phyloP scores from a whole-genome alignment of 2,888 invertebrate genomes.

The Acrobeloides nanus region DNA sequence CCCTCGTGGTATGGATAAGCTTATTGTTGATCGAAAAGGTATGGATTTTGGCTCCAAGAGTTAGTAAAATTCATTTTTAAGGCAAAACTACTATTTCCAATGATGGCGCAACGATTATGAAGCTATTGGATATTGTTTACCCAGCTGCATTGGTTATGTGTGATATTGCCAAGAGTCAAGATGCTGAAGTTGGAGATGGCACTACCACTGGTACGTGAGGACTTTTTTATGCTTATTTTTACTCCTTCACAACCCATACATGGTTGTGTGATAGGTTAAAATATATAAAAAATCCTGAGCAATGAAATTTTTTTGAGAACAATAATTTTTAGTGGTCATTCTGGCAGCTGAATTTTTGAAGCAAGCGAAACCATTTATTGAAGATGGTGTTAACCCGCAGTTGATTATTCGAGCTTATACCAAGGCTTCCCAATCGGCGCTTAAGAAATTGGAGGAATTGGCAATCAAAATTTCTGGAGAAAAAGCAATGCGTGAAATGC shows the following conservation, averaged over 20 bases:
- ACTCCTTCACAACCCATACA: background rate
- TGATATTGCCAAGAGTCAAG: conserved; percentile 94
- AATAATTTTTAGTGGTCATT: conserved; percentile 72
- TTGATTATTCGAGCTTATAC: conserved; percentile 82
- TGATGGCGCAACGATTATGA: conserved; percentile 97
- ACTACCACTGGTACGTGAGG: conserved; percentile 64
- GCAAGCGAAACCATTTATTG: conserved; percentile 85
- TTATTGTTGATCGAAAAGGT: conserved; percentile 74
- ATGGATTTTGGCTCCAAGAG: background rate
- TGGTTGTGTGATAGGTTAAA: no score
- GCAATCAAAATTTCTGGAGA: conserved; percentile 62
- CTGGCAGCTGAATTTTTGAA: conserved; percentile 90
- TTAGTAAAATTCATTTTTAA: conserved; percentile 29
- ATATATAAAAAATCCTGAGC: background rate
- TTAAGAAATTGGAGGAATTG: conserved; percentile 72
- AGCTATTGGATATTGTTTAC: conserved; percentile 91
- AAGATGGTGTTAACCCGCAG: conserved; percentile 90
- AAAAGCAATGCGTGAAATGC: conserved; percentile 55
- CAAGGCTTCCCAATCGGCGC: conserved; percentile 71
- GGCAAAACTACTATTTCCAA: conserved; percentile 90
- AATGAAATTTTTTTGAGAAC: no score
- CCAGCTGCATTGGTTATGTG: conserved; percentile 95
- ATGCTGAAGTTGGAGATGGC: conserved; percentile 74
- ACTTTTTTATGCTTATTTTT: background rate
- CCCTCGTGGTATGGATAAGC: conserved; percentile 97